Evolutionary conservation across 2,888 invertebrate genomes (phyloP), one percentile per base, ranked within the genome.

Genomic region (Drosophila diplacantha): DNA sequence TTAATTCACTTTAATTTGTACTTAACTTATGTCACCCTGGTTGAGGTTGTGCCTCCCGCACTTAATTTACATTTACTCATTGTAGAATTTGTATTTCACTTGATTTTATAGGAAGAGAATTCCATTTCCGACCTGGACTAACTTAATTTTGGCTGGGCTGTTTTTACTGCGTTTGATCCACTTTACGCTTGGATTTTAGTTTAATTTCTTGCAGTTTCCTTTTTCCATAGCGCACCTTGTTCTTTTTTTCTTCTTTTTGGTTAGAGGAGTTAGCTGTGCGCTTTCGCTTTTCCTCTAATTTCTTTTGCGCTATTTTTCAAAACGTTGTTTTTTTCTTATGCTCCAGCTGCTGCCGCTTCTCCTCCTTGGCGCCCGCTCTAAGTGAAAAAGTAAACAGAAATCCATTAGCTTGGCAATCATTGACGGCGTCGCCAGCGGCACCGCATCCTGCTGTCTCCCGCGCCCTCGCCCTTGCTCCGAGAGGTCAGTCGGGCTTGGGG

Each of bases 381-480:
- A 84, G 81, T 85, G 81, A 78, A 85, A 84, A 85, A 85, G 85
- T 85, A 84, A 84, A 84, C 85, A 84, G 85, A 85, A 85, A 84
- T 85, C 84, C 84, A 84, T 84, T 85, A 85, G 85, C 84, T 80
- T 69, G 73, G 84, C 84, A 84, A 85, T 84, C 85, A 84, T 84
- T 83, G 85, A 72, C 71, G 83, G 79, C 79, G 79, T 68, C 81
- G 52, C 55, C 61, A 53, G 57, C 51, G 66, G 61, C 71, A 66
- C 68, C 65, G 68, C 65, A 59, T 68, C 44, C 56, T 50, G 39
- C 24, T 51, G 32, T 32, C 43, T 57, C 32, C 18, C 37, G 32
- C 26, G 12, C 35, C 38, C n/a, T 37, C n/a, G 38, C 34, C 20
- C 18, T 35, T 18, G 63, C 57, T 55, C 64, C 43, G 56, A 63